Percentiles rank a stretch among this genome's conserved stretches.
These are phyloP conservation scores for Tangara arthus DNA, from an alignment of 2,797 vertebrate genomes.

Conservation along the genomic window DNA sequence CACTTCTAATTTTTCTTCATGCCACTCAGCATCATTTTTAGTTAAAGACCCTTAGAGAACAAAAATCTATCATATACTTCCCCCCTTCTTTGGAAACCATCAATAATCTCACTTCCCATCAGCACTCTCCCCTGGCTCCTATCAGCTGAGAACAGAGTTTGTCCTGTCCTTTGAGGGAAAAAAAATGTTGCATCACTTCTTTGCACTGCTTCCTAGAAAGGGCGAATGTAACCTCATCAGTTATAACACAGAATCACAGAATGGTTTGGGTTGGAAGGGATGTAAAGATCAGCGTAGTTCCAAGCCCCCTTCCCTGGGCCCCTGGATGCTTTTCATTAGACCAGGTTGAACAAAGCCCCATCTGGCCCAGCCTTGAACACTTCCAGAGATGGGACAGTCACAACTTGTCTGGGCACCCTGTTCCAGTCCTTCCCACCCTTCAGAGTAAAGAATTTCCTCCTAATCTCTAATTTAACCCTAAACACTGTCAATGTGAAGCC, in stretches of 20 bases:
- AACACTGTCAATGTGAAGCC: neutral
- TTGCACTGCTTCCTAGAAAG: neutral
- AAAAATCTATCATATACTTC: neutral
- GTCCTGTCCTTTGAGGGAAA: neutral
- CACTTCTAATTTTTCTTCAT: neutral
- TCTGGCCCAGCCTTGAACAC: neutral
- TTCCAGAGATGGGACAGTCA: neutral
- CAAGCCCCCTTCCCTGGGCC: too few relatives aligned
- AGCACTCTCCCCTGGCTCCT: neutral
- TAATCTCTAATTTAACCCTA: neutral
- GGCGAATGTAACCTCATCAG: fast-evolving
- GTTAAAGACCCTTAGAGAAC: neutral
- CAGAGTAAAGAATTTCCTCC: neutral
- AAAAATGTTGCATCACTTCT: neutral
- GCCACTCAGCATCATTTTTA: neutral
- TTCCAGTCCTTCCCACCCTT: neutral
- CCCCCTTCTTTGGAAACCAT: neutral
- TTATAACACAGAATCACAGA: neutral
- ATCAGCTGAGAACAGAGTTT: neutral
- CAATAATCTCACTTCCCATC: neutral
- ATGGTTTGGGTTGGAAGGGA: neutral
- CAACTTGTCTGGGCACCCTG: neutral
- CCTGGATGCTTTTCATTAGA: neutral
- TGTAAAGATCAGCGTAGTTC: neutral
- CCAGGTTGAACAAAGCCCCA: neutral